Base-by-base conservation (phyloP, 2,888 invertebrate genomes). In the Junonia oenone region DNA sequence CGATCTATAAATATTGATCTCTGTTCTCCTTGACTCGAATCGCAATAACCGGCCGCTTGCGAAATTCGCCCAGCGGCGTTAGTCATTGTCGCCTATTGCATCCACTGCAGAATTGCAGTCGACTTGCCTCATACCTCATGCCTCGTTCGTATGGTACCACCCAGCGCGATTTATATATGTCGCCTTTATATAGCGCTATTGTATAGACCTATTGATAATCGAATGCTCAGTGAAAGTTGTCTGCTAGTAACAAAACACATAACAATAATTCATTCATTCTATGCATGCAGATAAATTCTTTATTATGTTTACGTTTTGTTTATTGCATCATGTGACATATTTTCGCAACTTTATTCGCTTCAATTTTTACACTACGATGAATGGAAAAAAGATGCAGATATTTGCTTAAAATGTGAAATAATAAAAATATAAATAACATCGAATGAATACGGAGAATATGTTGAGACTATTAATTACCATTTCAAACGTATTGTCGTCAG, bases 71-170 rank as follows among this genome's bases (percentile, higher is more conserved):
- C 73, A 76, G 72, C 66, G 72, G 70, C 75, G 75, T 83, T 81
- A 83, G 75, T 83, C 82, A 85, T 82, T 85, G 87, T 86, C 81
- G 77, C 74, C 73, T 77, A 77, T 78, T 80, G 81, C 80, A 80
- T 75, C 70, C 69, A 66, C 47, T 54, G 47, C 54, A 38, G 46
- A 46, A 46, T 68, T 69, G 68, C 63, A 62, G 60, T 56, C 62
- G 31, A 56, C 63, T 64, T 64, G 65, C 68, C 56, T 67, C 66
- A 61, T 54, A 53, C 40, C 31, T 40, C 47, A 38, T 40, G 40
- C 22, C 43, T 43, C 38, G 40, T 40, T 47, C 17, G 40, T 47
- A 48, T 8, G 8, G 31, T 22, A 51, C 48, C 52, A 51, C 45
- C 53, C 58, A 57, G 43, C 37, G 50, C 47, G 52, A 52, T 56